A percentile compares a stretch with the other conserved stretches of the same genome.
phyloP scores from a whole-genome alignment of 2,888 invertebrate species.

The Leucophenga maculata region DNA sequence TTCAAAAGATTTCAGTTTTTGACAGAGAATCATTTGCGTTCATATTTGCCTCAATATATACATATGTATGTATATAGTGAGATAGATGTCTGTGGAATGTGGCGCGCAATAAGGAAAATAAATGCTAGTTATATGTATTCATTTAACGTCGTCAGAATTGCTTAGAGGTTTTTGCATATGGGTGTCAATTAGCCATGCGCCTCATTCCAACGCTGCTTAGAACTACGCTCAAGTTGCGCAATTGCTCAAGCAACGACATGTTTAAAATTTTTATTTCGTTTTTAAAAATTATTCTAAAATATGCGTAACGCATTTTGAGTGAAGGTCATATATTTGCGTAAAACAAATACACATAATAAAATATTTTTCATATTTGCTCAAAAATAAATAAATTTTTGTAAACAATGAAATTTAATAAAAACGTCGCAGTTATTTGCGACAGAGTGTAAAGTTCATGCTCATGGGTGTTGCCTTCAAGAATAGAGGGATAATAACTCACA shows the following conservation, averaged over 20 bases:
- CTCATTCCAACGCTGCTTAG: too few species aligned
- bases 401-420: background rate
- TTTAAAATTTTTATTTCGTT: background rate
- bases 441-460: background rate
- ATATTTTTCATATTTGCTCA: background rate
- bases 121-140: background rate
- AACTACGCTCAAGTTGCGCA: conserved; percentile 2
- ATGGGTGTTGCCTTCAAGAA: too few species aligned
- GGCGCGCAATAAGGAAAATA: conserved; percentile 24
- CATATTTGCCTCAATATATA: background rate
- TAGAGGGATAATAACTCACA: too few species aligned
- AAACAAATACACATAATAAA: conserved; percentile 2
- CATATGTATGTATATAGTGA: too few species aligned
- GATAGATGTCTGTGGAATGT: conserved; percentile 6
- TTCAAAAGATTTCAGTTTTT: background rate
- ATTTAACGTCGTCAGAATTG: conserved; percentile 1
- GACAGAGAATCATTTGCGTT: conserved; percentile 12
- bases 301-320: conserved; percentile 19
- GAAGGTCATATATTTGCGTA: conserved; percentile 2
- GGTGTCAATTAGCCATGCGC: conserved; percentile 19
- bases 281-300: conserved; percentile 1
- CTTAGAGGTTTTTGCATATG: conserved; percentile 14
- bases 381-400: background rate
- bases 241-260: background rate
- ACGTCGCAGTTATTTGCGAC: background rate